Base-by-base conservation (phyloP, 64 coral and sea anemone species). In the Exaiptasia diaphana region DNA sequence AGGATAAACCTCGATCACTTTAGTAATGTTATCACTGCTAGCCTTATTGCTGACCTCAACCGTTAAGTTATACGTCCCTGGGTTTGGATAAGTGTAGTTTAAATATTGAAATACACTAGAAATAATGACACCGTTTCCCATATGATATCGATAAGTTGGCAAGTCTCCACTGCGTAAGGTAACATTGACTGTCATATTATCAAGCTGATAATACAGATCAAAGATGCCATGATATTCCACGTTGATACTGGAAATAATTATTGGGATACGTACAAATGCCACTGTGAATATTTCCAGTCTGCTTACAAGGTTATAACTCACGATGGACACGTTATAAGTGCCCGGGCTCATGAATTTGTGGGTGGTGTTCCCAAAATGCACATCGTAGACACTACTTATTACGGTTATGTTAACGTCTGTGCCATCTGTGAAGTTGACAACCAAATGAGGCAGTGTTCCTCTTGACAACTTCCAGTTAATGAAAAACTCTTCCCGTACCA, bases 1-100 rank as follows among this genome's bases (percentile, higher is more conserved):
- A 31, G 31, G 20, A 30, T 78, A 31, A 28, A 30, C 36, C 29
- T 31, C n/a, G 35, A 60, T 30, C 21, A 36, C 17, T 26, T 12
- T 39, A 15, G 52, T 23, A 21, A 78, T 57, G 34, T 78, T 78
- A 17, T 17, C 75, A 30, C 30, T 58, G 48, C 75, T 78, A n/a
- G 43, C 75, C 25, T 78, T 78, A 38, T 78, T 78, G 53, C 36
- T 57, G 17, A 78, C n/a, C 36, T 54, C 48, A 3, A 60, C 50
- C 5, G 29, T 54, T 21, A 78, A 22, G 49, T 54, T 60, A 36
- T 58, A 58, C 28, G 22, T 45, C 26, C 30, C 34, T 57, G 75
- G 46, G 4, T 33, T 5, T 53, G 48, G 43, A 56, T 77, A 77
- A 10, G 27, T 48, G 30, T 77, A 53, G 26, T 15, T 26, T 18